Evolutionary conservation across 2,797 vertebrate genomes (phyloP).

Genomic region (Cyprinella venusta): DNA sequence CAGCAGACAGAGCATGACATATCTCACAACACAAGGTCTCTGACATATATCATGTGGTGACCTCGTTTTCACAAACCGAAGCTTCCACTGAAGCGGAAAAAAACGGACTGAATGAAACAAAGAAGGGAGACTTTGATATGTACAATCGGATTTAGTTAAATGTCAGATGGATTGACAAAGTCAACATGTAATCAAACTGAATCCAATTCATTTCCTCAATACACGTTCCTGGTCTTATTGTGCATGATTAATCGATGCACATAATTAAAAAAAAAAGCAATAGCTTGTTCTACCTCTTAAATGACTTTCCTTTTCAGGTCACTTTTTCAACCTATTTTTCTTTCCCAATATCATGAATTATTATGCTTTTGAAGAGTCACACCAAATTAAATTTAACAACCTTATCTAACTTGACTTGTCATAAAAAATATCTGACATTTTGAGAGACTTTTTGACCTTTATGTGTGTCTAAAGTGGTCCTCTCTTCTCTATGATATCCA

Average conservation of each 20-base stretch:
- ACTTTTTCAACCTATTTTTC: neutral
- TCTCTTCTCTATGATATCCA: neutral
- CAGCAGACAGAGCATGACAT: slow-evolving; percentile 25
- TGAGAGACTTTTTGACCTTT: neutral
- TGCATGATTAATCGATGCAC: neutral
- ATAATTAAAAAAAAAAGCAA: neutral
- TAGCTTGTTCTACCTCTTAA: neutral
- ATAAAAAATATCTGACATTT: neutral
- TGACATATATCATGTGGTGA: slow-evolving; percentile 21
- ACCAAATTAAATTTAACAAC: neutral
- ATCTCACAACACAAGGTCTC: slow-evolving; percentile 34
- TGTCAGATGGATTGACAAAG: neutral
- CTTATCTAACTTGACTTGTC: neutral
- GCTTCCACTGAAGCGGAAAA: slow-evolving; percentile 29
- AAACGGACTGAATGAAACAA: slow-evolving; percentile 44
- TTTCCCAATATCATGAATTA: neutral
- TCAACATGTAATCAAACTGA: neutral
- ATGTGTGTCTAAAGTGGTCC: neutral
- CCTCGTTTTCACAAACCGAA: slow-evolving; percentile 32
- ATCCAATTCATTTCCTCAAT: neutral
- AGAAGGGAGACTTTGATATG: neutral
- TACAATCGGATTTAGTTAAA: slow-evolving; percentile 16
- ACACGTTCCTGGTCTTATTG: neutral
- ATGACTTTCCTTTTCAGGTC: neutral
- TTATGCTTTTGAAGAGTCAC: neutral